Evolutionary conservation across 2,888 invertebrate genomes (phyloP).

Genomic region (Zootermopsis nevadensis): DNA sequence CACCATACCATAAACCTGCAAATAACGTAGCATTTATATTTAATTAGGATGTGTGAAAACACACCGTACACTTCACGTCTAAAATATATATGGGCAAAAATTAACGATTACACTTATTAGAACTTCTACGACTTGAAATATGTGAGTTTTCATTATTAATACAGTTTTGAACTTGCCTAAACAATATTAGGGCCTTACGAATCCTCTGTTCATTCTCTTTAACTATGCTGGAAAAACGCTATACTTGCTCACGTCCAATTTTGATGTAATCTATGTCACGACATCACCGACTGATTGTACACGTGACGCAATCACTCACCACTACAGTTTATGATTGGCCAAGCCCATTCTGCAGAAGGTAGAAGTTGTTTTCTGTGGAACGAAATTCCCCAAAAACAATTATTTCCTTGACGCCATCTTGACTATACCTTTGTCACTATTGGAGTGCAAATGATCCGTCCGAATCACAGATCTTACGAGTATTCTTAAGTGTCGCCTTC

Average conservation of each 20-base stretch:
- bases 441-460: too few relatives aligned
- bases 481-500: too few relatives aligned
- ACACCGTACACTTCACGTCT: not conserved
- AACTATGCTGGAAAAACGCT: not conserved
- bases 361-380: not conserved
- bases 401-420: conserved; percentile 21
- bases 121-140: not conserved
- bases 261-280: not conserved
- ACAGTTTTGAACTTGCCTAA: not conserved
- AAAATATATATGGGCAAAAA: too few relatives aligned
- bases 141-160: not conserved
- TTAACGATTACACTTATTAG: too few relatives aligned
- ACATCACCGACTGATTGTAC: not conserved
- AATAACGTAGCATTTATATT: not conserved
- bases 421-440: not conserved
- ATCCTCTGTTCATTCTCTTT: not conserved
- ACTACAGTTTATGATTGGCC: conserved; percentile 5
- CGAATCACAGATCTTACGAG: too few relatives aligned
- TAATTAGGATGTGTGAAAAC: not conserved
- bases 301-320: conserved; percentile 19
- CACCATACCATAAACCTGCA: too few relatives aligned
- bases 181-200: not conserved
- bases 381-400: not conserved
- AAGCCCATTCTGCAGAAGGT: not conserved
- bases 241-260: not conserved